These are phyloP conservation scores for Drosophila kokeensis DNA, from an alignment of 2,888 invertebrate genomes.

Conservation along the genomic window DNA sequence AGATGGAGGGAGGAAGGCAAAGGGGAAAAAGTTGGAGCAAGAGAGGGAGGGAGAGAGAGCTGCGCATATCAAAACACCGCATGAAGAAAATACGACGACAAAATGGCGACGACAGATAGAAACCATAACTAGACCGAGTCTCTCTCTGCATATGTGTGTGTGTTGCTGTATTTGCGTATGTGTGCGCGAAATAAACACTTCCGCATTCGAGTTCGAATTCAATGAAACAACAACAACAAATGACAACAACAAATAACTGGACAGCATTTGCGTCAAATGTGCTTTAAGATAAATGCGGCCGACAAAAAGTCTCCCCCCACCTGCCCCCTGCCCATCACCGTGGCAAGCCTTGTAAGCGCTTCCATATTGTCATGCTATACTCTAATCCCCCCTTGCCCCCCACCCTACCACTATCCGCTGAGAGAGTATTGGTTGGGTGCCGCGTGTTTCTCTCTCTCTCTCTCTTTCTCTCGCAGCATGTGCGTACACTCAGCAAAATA, in stretches of 20 bases:
- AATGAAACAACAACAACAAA: constrained; percentile 62
- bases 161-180: constrained; percentile 61
- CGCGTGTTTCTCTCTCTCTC: not conserved
- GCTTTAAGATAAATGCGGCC: constrained; percentile 61
- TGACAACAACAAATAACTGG: constrained; percentile 37
- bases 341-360: not conserved
- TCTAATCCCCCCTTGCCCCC: not conserved
- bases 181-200: constrained; percentile 70
- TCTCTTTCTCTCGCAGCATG: not conserved
- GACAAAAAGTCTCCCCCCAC: constrained; percentile 35
- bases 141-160: constrained; percentile 14
- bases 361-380: constrained; percentile 5
- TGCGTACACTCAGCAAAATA: not conserved
- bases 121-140: constrained; percentile 31
- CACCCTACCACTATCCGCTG: not conserved
- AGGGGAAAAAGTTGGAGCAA: constrained; percentile 14
- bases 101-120: constrained; percentile 72
- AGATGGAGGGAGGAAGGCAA: not conserved
- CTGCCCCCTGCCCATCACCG: not conserved
- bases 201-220: constrained; percentile 72
- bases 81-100: constrained; percentile 56
- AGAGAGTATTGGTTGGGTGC: constrained; percentile 10
- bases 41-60: constrained; percentile 16
- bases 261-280: constrained; percentile 42
- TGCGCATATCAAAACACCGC: constrained; percentile 68